phyloP scores from a whole-genome alignment of 2,888 invertebrate species.

The Scotopteryx bipunctaria region DNA sequence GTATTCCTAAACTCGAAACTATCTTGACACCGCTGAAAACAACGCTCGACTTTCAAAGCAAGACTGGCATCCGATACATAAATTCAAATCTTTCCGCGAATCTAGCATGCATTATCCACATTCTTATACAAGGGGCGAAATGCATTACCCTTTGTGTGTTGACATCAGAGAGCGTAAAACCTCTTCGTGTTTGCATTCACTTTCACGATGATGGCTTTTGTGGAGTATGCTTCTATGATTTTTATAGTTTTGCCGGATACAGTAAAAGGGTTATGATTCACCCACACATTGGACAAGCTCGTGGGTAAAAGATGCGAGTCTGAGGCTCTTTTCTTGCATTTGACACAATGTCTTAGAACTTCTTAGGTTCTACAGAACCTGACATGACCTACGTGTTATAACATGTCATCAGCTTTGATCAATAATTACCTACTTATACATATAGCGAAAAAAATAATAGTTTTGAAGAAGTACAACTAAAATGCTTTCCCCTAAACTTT shows the following conservation, averaged over 20 bases:
- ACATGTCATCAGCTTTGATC: too few relatives aligned
- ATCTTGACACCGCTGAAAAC: neutral
- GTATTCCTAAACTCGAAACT: neutral
- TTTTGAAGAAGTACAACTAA: too few relatives aligned
- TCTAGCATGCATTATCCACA: conserved; percentile 33
- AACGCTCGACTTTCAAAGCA: neutral
- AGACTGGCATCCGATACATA: conserved; percentile 28
- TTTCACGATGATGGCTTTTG: conserved; percentile 25
- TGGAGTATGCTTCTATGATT: conserved; percentile 11
- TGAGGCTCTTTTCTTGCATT: too few relatives aligned
- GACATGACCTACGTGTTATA: too few relatives aligned
- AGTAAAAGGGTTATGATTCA: neutral
- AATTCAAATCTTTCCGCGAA: conserved; percentile 27
- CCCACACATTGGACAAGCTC: neutral
- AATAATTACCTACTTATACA: too few relatives aligned
- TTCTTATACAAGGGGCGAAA: conserved; percentile 52
- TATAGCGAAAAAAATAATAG: too few relatives aligned
- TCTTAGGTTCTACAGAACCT: too few relatives aligned
- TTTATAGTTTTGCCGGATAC: conserved; percentile 4
- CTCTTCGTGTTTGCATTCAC: conserved; percentile 39
- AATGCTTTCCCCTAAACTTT: too few relatives aligned
- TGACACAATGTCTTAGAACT: too few relatives aligned
- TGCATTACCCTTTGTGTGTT: conserved; percentile 58
- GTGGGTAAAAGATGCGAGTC: neutral
- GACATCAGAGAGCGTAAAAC: conserved; percentile 53